Evolutionary conservation across 2,797 vertebrate species (phyloP), one percentile per base, ranked within the genome.

Genomic region (Serranus cabrilla): DNA sequence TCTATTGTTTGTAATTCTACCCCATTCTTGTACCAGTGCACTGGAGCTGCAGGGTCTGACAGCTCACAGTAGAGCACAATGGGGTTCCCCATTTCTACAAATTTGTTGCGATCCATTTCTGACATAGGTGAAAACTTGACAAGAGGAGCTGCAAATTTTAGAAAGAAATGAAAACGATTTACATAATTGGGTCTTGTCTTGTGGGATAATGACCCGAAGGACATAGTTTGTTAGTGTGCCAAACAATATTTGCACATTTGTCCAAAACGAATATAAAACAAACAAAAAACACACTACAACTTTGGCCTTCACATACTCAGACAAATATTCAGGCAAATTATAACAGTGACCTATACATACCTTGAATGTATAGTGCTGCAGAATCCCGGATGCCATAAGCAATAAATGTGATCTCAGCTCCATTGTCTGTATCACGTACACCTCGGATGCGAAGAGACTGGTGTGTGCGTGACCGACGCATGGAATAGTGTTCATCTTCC

Each of bases 291-390:
- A 27, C 14, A n/a, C 7, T 21, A 31, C 16, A 54, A 11, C 1
- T 21, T 34, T 10, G 5, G 31, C 7, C 27, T 27, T 3, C 6
- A 27, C 27, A 1, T n/a, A 45, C 5, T 1, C 37, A 23, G 20
- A 39, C 1, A 56, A n/a, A 25, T 7, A 57, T 11, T 57, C 5
- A 21, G 34, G 21, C 0, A 58, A 56, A 65, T 50, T 13, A 31
- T 55, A 20, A 57, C 25, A 21, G 27, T 23, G 7, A 68, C 7
- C 21, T 7, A 69, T 21, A 63, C 64, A 34, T 86, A 99, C 98
- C 97, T 96, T 97, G 96, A 80, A 99, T 97, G 1, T 96, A 95
- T 40, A 99, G 89, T 1, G 90, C 94, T 3, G 98, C 98, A 0
- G 96, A 97, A 89, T 98, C 96, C 37, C 89, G 91, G 76, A 99